Evolutionary conservation across 2,797 vertebrate species (phyloP), one percentile per base, ranked within the genome.

Genomic region (Chloroceryle amazona): DNA sequence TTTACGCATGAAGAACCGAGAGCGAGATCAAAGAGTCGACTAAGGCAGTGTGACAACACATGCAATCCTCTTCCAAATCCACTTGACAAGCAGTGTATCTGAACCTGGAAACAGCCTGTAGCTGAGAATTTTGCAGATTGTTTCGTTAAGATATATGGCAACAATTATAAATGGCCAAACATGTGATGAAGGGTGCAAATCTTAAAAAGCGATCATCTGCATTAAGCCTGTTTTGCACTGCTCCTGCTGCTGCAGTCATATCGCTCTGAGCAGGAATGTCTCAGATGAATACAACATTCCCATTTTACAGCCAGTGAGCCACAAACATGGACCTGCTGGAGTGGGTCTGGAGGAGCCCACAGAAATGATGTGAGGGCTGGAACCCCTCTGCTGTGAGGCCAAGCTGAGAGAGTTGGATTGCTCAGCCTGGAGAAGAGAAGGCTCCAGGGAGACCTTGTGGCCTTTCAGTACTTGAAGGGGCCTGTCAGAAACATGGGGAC

Each of bases 91-190:
- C 39, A 73, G 74, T 19, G 3, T 37, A 52, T 63, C 52, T 19
- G 16, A 87, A 61, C 31, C 58, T 55, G 46, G 22, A 74, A 84
- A 78, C 54, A 54, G 29, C 85, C 37, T 3, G 3, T 41, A 92
- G 87, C n/a, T 84, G 81, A 55, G 61, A 86, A 89, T 92, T 87
- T 52, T 74, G 26, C 29, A 65, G 85, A 81, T 72, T 92, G 49
- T 61, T 95, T 93, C 80, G 62, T 91, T 80, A 81, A 81, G 71
- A 86, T 87, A 81, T 4, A 95, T 0, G 0, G 51, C 81, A 96
- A 76, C 71, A 81, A 57, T 62, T 86, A 83, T 55, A 93, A 92
- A 94, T 33, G 80, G 46, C 79, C 94, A 81, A 95, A 74, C 81
- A 54, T 23, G 35, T 37, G 80, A 85, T 0, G 12, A 91, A 74